A percentile compares a stretch with the other conserved stretches of the same genome.
Conservation (phyloP, 37 sponge, comb jelly and placozoan genomes). For the Tethya wilhelma region DNA sequence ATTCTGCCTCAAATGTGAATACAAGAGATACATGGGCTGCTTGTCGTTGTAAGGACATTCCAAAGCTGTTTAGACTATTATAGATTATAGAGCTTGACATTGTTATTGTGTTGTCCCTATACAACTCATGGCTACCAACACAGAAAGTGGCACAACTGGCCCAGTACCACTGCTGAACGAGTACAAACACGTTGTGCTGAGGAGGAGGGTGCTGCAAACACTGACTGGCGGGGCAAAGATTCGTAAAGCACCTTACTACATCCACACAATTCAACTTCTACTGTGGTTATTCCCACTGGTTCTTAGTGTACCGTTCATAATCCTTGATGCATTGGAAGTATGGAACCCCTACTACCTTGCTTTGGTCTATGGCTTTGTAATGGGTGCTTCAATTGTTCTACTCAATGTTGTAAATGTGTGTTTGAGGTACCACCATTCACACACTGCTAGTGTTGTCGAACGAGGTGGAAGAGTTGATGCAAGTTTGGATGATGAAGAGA, state of each 20-base stretch:
- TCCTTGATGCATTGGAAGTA: conserved; percentile 23
- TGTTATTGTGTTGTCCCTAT: background rate
- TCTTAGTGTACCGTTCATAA: conserved; percentile 39
- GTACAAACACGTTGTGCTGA: conserved; percentile 48
- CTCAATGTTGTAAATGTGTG: background rate
- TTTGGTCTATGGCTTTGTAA: conserved; percentile 33
- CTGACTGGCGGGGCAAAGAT: conserved; percentile 62
- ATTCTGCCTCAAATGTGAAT: no score
- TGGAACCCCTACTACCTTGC: conserved; percentile 50
- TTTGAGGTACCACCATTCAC: no score
- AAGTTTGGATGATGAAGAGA: conserved; percentile 44
- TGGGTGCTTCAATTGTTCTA: background rate
- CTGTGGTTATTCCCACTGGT: conserved; percentile 53
- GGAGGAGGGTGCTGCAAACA: conserved; percentile 52
- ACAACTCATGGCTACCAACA: background rate
- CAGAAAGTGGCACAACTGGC: no score
- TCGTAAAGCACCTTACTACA: conserved; percentile 42
- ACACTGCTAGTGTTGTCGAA: background rate
- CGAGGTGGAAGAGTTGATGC: background rate
- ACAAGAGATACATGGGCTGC: no score
- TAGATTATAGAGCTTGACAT: no score
- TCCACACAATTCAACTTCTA: conserved; percentile 32
- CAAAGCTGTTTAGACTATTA: no score
- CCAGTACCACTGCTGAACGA: conserved; percentile 67
- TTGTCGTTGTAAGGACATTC: no score